These are phyloP conservation scores for Phyllotis vaccarum DNA, from an alignment of 2,797 vertebrate genomes.

Conservation along the genomic window DNA sequence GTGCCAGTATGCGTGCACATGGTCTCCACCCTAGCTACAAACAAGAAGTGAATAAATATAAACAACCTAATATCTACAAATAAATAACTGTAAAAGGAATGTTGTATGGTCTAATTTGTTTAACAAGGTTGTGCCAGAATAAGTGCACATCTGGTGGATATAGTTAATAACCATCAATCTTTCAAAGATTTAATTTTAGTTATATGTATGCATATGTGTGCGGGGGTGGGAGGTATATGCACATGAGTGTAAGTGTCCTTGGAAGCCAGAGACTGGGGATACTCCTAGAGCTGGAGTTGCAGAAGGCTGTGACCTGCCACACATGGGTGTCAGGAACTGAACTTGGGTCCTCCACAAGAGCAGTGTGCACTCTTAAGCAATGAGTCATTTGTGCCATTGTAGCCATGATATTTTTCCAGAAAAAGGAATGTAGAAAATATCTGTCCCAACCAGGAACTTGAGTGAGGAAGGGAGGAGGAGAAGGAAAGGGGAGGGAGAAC, in stretches of 20 bases:
- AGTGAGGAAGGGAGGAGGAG: neutral
- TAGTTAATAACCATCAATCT: constrained; percentile 50
- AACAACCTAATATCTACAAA: neutral
- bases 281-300: neutral
- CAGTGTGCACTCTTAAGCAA: neutral
- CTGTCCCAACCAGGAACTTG: neutral
- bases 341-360: neutral
- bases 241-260: neutral
- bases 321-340: no score
- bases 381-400: neutral
- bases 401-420: neutral
- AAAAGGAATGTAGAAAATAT: constrained; percentile 55
- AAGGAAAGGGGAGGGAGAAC: neutral
- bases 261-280: neutral
- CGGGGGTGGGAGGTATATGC: neutral
- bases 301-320: neutral
- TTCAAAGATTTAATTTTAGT: neutral
- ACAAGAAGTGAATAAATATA: neutral
- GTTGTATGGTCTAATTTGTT: neutral
- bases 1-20: no score
- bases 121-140: neutral
- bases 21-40: neutral
- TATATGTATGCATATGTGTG: neutral
- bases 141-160: constrained; percentile 33
- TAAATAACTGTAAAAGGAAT: neutral